phyloP scores from a whole-genome alignment of 2,888 invertebrate species.

The Lepidocyrtinus sp. region DNA sequence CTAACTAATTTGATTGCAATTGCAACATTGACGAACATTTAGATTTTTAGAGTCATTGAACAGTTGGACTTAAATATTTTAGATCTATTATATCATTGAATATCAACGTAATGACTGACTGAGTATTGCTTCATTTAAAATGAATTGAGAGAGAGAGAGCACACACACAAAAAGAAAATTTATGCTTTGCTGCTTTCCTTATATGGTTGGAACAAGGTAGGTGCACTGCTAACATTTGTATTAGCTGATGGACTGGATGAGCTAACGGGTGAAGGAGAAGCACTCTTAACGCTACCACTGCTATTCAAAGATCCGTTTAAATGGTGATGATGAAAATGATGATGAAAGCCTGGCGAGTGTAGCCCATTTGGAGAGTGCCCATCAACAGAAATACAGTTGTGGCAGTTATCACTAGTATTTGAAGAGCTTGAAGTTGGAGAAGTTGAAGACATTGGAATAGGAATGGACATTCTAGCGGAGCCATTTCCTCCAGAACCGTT shows the following conservation, averaged over 20 bases:
- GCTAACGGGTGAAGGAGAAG: conserved; percentile 71
- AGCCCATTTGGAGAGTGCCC: conserved; percentile 54
- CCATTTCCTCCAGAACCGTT: conserved; percentile 36
- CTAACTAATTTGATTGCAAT: too few species aligned
- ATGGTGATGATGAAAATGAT: conserved; percentile 59
- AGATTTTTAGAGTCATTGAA: too few species aligned
- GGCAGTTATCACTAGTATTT: conserved; percentile 65
- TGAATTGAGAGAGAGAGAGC: background rate
- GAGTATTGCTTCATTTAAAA: conserved; percentile 36
- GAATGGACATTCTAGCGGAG: conserved; percentile 57
- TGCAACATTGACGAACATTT: too few species aligned
- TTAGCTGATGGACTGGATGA: conserved; percentile 68
- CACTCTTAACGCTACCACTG: conserved; percentile 61
- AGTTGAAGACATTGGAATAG: conserved; percentile 67
- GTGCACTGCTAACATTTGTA: conserved; percentile 72
- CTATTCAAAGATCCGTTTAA: conserved; percentile 60
- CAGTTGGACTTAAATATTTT: too few species aligned
- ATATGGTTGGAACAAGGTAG: conserved; percentile 84
- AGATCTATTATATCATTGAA: too few species aligned
- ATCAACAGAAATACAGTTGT: conserved; percentile 68
- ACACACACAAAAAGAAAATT: background rate
- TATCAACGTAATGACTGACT: conserved; percentile 51
- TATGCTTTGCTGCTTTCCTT: conserved; percentile 73
- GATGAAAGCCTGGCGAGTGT: conserved; percentile 54
- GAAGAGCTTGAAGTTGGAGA: conserved; percentile 67